These are phyloP conservation scores for Pangasius macronema DNA, from an alignment of 2,797 vertebrate genomes.

Conservation along the genomic window DNA sequence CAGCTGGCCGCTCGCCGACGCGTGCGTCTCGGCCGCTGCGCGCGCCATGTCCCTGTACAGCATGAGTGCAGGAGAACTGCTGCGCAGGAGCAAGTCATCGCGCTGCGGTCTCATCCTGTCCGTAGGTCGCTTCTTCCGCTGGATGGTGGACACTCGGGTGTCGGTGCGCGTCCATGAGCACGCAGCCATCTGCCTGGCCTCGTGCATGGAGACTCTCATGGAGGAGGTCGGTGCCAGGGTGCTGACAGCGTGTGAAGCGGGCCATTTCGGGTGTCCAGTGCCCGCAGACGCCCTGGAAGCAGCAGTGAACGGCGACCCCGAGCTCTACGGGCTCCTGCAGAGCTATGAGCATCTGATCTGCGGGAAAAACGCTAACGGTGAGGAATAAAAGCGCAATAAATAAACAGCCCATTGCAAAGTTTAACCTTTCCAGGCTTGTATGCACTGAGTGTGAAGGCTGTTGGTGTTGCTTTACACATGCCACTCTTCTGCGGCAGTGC, in stretches of 20 bases:
- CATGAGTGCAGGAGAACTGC: constrained; percentile 86
- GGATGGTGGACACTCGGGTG: constrained; percentile 95
- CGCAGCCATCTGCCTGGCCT: constrained; percentile 84
- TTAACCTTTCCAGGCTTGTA: background rate
- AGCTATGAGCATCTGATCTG: constrained; percentile 88
- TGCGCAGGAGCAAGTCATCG: constrained; percentile 81
- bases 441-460: background rate
- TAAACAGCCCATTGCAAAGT: background rate
- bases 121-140: constrained; percentile 91
- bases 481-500: background rate
- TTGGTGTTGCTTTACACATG: background rate
- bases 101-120: constrained; percentile 86
- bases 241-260: constrained; percentile 59
- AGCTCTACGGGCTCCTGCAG: constrained; percentile 90
- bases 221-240: constrained; percentile 83
- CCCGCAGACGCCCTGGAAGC: constrained; percentile 80
- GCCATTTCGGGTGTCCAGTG: constrained; percentile 65
- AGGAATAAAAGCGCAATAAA: constrained; percentile 55
- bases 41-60: constrained; percentile 87
- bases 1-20: constrained; percentile 85
- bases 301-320: constrained; percentile 84
- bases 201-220: constrained; percentile 86
- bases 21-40: constrained; percentile 81
- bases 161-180: constrained; percentile 90
- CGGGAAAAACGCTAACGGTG: constrained; percentile 89